Evolutionary conservation across 2,888 invertebrate genomes (phyloP).

Genomic region (Steromphala cineraria): DNA sequence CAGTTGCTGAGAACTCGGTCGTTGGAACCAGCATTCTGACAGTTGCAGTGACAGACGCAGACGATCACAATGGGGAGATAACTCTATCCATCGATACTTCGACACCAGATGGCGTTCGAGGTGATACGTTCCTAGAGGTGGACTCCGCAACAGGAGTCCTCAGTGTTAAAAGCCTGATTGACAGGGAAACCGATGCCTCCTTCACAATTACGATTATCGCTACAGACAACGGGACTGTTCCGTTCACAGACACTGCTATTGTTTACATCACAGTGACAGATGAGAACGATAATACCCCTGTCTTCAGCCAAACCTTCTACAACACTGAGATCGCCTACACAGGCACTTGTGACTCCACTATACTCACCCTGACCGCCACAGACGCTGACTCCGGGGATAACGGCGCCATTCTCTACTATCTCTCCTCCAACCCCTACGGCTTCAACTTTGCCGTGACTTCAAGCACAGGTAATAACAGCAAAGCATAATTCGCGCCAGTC

Average conservation of each 20-base stretch:
- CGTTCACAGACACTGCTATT: constrained; percentile 89
- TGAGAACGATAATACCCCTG: constrained; percentile 54
- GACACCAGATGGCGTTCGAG: constrained; percentile 41
- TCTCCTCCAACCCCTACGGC: constrained; percentile 32
- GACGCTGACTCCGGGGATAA: constrained; percentile 33
- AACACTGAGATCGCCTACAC: constrained; percentile 57
- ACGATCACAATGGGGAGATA: constrained; percentile 57
- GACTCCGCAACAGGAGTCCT: constrained; percentile 43
- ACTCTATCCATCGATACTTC: constrained; percentile 51
- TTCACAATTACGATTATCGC: constrained; percentile 81
- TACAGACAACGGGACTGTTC: constrained; percentile 90
- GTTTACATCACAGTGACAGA: constrained; percentile 50
- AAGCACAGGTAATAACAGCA: constrained; percentile 38
- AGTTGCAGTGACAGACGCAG: constrained; percentile 55
- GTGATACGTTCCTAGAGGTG: constrained; percentile 41
- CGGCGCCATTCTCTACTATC: constrained; percentile 39
- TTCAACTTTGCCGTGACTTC: constrained; percentile 41
- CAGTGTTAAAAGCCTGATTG: constrained; percentile 36
- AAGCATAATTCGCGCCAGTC: too few relatives aligned
- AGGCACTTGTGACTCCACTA: constrained; percentile 39
- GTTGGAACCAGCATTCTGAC: constrained; percentile 49
- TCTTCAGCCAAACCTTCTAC: constrained; percentile 49
- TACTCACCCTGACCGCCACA: constrained; percentile 28
- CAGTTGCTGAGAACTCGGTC: constrained; percentile 52
- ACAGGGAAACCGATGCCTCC: constrained; percentile 12